Base-by-base conservation (phyloP, 2,888 invertebrate genomes). In the Mythimna loreyi region DNA sequence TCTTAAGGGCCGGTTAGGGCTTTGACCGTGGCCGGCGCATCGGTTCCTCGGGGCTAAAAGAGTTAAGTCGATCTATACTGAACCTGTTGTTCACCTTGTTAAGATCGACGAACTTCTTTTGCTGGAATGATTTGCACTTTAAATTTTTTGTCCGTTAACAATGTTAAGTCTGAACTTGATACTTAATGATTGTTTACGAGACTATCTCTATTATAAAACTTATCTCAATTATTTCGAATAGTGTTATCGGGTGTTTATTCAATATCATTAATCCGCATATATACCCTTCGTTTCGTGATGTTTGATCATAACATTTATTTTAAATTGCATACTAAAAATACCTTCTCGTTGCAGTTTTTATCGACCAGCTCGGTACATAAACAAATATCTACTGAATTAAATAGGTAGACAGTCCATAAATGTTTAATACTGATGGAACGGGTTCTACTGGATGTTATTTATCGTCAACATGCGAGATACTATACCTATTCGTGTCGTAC, bases 81-180 rank as follows among this genome's bases (percentile, higher is more conserved):
- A 92, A 91, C 92, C 92, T 91, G 92, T 92, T 92, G 92, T 90
- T 90, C 88, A 90, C 89, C 89, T 89, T 89, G 87, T 87, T 86
- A 86, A 86, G 87, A 90, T 87, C 89, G 88, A 85, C 87, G 86
- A 87, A 89, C 89, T 89, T 86, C 82, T 86, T 90, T 90, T 87
- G 79, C 86, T 85, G 78, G 76, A 85, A 86, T 85, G 67, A 83
- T 89, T 84, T 80, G 81, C 83, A 72, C 74, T 69, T 82, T 70
- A 73, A 73, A 71, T 64, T 52, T 47, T 75, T 57, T 65, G 61
- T 67, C 65, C 72, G 75, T 77, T 73, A 58, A 50, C 57, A 25
- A 57, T 66, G 25, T 56, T 63, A 36, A 47, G 47, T 56, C 40
- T 58, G 43, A 65, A 59, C 58, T 58, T 40, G 36, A 68, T 30